A percentile compares a stretch with the other conserved stretches of the same genome.
phyloP scores from a whole-genome alignment of 2,113 vertebrate species.

The Gambusia holbrooki region DNA sequence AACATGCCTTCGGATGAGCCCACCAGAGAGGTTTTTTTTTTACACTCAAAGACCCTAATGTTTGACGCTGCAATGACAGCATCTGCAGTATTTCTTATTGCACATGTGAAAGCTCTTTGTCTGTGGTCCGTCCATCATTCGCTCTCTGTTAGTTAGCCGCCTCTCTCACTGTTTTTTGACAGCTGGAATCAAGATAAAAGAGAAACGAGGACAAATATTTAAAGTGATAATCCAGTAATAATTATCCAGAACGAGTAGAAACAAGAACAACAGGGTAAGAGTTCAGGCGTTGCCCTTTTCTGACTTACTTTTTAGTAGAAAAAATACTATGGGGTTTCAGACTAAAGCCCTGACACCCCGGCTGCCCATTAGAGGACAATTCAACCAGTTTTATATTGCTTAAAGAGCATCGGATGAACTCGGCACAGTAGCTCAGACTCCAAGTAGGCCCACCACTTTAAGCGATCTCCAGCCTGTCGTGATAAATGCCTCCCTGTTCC shows the following conservation, averaged over 20 bases:
- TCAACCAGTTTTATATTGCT: slow-evolving; percentile 2
- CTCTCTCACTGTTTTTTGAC: slow-evolving; percentile 9
- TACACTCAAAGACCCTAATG: background rate
- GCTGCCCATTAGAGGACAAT: no score
- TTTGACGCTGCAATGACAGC: slow-evolving; percentile 26
- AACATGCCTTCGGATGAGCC: slow-evolving; percentile 11
- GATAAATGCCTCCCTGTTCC: slow-evolving; percentile 50
- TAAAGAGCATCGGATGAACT: slow-evolving; percentile 4
- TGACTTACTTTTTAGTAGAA: background rate
- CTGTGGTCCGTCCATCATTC: slow-evolving; percentile 17
- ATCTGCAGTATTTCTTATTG: slow-evolving; percentile 18
- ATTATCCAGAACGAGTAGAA: no score
- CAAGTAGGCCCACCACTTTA: slow-evolving; percentile 27
- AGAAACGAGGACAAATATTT: background rate
- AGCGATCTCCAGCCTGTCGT: slow-evolving; percentile 51
- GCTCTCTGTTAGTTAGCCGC: background rate
- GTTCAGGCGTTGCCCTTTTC: no score
- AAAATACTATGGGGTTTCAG: background rate
- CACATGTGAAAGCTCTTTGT: slow-evolving; percentile 15
- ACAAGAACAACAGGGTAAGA: no score
- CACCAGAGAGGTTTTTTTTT: background rate
- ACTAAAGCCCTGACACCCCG: slow-evolving; percentile 1
- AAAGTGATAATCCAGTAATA: background rate
- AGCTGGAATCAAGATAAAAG: slow-evolving; percentile 13
- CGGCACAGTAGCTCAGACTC: slow-evolving; percentile 48